phyloP scores from a whole-genome alignment of 2,797 vertebrate species.

The Tapera naevia region DNA sequence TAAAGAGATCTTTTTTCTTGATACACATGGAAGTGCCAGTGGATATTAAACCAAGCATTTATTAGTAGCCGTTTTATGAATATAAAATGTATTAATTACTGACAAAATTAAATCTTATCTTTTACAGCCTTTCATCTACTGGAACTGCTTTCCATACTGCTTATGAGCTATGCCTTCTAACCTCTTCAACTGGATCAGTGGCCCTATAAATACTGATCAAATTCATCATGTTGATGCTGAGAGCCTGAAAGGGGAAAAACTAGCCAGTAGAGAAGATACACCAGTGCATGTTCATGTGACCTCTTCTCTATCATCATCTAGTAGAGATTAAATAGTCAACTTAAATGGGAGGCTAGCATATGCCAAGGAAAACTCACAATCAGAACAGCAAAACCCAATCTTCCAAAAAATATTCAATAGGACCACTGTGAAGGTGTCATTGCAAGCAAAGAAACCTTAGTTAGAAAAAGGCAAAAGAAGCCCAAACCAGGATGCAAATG shows the following conservation, averaged over 20 bases:
- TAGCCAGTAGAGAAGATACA: not conserved
- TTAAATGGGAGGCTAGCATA: not conserved
- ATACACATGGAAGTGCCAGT: not conserved
- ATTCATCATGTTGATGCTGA: not conserved
- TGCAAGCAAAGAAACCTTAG: not conserved
- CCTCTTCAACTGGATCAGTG: not conserved
- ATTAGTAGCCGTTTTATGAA: slow-evolving; percentile 5
- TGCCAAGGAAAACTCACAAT: not conserved
- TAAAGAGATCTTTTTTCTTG: slow-evolving; percentile 31
- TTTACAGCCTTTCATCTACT: not conserved
- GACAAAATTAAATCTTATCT: slow-evolving; percentile 17
- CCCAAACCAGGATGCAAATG: not conserved
- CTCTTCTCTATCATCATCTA: not conserved
- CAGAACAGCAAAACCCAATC: not conserved
- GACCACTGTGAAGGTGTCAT: not conserved
- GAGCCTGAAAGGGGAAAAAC: not conserved
- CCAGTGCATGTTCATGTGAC: not conserved
- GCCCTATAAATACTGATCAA: not conserved
- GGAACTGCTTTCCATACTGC: not conserved
- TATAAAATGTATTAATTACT: slow-evolving; percentile 45
- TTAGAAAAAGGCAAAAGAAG: not conserved
- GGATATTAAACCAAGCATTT: not conserved
- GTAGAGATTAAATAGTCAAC: not conserved
- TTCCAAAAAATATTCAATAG: not conserved
- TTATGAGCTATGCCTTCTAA: not conserved